phyloP scores from a whole-genome alignment of 2,888 invertebrate genomes.

The Prosopocoilus inquinatus region DNA sequence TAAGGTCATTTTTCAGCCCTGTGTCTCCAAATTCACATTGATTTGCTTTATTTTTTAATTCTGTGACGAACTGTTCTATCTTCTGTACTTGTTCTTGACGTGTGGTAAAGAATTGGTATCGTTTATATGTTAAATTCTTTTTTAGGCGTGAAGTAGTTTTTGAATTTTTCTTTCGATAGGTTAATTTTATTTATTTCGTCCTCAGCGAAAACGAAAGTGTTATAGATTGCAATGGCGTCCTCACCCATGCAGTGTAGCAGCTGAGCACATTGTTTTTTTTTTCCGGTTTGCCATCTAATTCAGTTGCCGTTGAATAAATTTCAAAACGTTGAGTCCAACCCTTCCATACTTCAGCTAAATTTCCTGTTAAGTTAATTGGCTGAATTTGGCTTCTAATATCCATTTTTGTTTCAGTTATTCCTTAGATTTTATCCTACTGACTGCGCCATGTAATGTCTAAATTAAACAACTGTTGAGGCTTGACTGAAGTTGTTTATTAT shows the following conservation, averaged over 20 bases:
- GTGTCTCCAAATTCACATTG: conserved; percentile 9
- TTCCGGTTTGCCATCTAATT: conserved; percentile 18
- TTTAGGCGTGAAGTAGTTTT: conserved; percentile 1
- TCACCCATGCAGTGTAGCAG: conserved; percentile 25
- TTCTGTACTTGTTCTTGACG: conserved; percentile 1
- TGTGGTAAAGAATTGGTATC: conserved; percentile 6
- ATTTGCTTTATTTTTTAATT: conserved; percentile 9
- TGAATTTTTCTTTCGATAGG: conserved; percentile 6
- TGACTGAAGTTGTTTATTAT: too few species aligned
- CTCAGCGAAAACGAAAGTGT: conserved; percentile 17
- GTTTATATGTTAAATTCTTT: conserved; percentile 8
- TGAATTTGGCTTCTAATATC: too few species aligned
- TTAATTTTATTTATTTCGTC: conserved; percentile 7
- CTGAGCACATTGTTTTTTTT: conserved; percentile 21
- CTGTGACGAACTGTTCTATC: conserved; percentile 5
- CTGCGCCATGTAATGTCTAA: too few species aligned
- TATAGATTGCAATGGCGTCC: conserved; percentile 22
- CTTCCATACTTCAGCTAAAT: conserved; percentile 19
- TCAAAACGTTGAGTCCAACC: conserved; percentile 22
- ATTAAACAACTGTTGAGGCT: too few species aligned
- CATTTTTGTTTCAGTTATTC: too few species aligned
- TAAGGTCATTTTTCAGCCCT: conserved; percentile 2
- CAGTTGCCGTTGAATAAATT: conserved; percentile 21
- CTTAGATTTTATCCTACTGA: too few species aligned
- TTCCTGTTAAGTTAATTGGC: neutral